Conservation (phyloP, 2,888 invertebrate genomes). For the Mimas tiliae region DNA sequence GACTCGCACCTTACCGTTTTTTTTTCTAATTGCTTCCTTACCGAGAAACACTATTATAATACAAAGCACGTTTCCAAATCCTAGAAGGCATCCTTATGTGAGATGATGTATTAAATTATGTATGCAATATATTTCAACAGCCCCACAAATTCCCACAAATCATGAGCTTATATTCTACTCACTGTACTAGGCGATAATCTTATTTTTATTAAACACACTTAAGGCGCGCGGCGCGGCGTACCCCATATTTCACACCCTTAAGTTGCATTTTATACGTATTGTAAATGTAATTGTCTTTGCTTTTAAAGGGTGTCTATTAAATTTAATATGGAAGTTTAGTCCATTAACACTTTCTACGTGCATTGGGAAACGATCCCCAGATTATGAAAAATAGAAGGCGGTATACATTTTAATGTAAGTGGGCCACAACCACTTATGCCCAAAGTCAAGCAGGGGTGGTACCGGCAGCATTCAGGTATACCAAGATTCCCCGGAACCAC, state of each 20-base stretch:
- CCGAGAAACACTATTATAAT: neutral
- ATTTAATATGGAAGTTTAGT: neutral
- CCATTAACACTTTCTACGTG: neutral
- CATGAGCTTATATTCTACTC: neutral
- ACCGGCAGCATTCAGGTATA: too few species aligned
- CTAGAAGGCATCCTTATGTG: neutral
- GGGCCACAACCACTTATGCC: too few species aligned
- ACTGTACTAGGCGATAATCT: constrained; percentile 5
- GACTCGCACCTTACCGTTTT: neutral
- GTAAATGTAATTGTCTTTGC: neutral
- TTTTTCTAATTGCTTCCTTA: neutral
- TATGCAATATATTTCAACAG: neutral
- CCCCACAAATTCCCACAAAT: constrained; percentile 8
- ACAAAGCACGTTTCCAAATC: neutral
- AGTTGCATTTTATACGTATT: neutral
- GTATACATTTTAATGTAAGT: too few species aligned
- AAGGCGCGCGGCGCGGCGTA: too few species aligned
- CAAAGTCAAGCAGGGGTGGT: too few species aligned
- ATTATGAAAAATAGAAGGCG: neutral
- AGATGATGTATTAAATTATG: neutral
- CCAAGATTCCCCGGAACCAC: too few species aligned
- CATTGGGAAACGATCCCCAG: neutral
- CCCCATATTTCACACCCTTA: neutral
- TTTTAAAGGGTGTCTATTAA: neutral
- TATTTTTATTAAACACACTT: constrained; percentile 19